A percentile compares a stretch with the other conserved stretches of the same genome.
These are phyloP conservation scores for Zaprionus vittiger DNA, from an alignment of 1,140 invertebrate species.

Conservation along the genomic window DNA sequence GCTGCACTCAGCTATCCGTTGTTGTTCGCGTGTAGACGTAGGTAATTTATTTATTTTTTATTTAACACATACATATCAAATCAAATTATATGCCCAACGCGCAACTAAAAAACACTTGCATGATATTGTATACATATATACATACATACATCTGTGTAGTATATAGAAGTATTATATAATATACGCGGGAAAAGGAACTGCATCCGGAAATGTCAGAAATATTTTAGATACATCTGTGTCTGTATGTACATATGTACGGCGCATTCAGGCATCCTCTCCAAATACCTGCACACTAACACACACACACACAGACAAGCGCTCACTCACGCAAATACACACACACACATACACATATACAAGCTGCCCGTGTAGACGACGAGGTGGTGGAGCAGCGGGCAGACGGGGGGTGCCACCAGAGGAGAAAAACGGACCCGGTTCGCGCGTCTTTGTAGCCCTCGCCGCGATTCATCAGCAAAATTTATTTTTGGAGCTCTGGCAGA, in stretches of 20 bases:
- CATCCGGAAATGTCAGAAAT: slow-evolving; percentile 29
- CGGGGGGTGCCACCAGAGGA: neutral
- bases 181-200: neutral
- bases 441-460: slow-evolving; percentile 54
- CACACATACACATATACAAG: slow-evolving; percentile 12
- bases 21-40: slow-evolving; percentile 69
- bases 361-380: slow-evolving; percentile 14
- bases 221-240: slow-evolving; percentile 9
- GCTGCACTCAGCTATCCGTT: slow-evolving; percentile 75
- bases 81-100: slow-evolving; percentile 1
- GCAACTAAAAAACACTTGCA: neutral
- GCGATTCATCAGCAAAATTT: slow-evolving; percentile 65
- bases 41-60: slow-evolving; percentile 50
- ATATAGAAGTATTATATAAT: neutral
- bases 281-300: slow-evolving; percentile 20
- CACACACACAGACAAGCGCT: neutral
- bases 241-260: neutral
- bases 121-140: neutral
- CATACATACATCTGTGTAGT: slow-evolving; percentile 1
- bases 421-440: slow-evolving; percentile 57
- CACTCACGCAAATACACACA: slow-evolving; percentile 11
- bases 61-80: slow-evolving; percentile 5
- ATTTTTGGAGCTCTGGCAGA: slow-evolving; percentile 78
- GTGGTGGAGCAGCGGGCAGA: neutral
- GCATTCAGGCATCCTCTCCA: slow-evolving; percentile 32